Evolutionary conservation across 2,797 vertebrate species (phyloP).

Genomic region (Vespertilio murinus): DNA sequence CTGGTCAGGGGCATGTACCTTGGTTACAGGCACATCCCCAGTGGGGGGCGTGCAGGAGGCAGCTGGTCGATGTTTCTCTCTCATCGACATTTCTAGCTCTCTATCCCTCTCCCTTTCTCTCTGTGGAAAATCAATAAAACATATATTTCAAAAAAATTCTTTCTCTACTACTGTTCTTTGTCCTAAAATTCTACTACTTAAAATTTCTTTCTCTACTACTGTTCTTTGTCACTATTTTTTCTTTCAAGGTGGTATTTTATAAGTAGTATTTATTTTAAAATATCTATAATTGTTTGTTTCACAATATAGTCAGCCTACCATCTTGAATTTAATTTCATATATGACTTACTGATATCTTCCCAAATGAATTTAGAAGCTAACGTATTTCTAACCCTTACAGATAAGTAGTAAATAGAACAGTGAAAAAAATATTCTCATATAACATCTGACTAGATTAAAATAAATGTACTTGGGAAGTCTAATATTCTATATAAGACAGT

Average conservation of each 20-base stretch:
- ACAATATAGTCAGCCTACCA: neutral
- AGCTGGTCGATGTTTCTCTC: too few relatives aligned
- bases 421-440: neutral
- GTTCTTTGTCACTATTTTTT: neutral
- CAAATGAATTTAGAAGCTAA: constrained; percentile 6
- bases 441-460: neutral
- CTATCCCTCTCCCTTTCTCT: too few relatives aligned
- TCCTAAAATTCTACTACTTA: neutral
- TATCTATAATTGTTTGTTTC: neutral
- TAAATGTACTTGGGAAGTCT: neutral
- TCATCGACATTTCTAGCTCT: too few relatives aligned
- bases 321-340: neutral
- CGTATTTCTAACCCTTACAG: neutral
- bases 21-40: too few relatives aligned
- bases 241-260: neutral
- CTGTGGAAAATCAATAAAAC: too few relatives aligned
- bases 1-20: too few relatives aligned
- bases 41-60: too few relatives aligned
- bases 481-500: neutral
- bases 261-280: neutral
- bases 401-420: neutral
- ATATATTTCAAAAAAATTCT: too few relatives aligned
- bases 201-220: neutral
- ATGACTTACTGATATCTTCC: neutral
- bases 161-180: too few relatives aligned